Base-by-base conservation (phyloP, 2,888 invertebrate genomes). In the Dioctria rufipes region DNA sequence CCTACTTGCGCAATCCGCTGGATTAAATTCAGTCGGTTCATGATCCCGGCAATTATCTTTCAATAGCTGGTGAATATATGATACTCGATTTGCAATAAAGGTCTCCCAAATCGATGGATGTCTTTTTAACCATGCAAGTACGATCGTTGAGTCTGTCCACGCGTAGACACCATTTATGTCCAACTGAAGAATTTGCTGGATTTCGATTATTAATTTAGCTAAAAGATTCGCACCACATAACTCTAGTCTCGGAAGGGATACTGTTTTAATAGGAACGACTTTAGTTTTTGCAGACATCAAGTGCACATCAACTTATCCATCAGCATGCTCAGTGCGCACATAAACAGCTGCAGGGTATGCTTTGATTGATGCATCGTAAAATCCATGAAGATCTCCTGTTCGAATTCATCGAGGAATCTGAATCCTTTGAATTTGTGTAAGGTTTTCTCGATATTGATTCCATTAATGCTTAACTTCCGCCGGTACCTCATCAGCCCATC, bases 401-500 rank as follows among this genome's bases (percentile, higher is more conserved):
- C 8, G 54, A 13, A 73, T 49, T 5, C 51, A 73, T 54, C 25
- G 46, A 3, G 25, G 13, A 4, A 49, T 9, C 11, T 25, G 5
- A 3, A 73, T 13, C 6, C 11, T 11, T 25, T 60, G 8, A 2
- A 60, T 8, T 11, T 5, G 5, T 11, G 2, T 5, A 5, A 60
- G 5, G 11, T 25, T 60, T 11, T 11, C 5, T 11, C 60, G n/a
- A 25, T 60, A 13, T 11, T 60, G 5, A 25, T 9, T 8, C 80
- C 83, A 83, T 25, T 43, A 1, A 2, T n/a, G 11, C 2, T 54
- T 13, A 2, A 80, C 3, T 0, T n/a, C 8, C 25, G 51, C n/a
- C 2, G 81, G 81, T 1, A 81, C 2, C 3, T 25, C n/a, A 3
- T 78, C 79, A 49, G 82, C 83, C 82, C 83, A 82, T 46, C 69